phyloP scores from a whole-genome alignment of 2,888 invertebrate species.

The Drosophila acutilabella region DNA sequence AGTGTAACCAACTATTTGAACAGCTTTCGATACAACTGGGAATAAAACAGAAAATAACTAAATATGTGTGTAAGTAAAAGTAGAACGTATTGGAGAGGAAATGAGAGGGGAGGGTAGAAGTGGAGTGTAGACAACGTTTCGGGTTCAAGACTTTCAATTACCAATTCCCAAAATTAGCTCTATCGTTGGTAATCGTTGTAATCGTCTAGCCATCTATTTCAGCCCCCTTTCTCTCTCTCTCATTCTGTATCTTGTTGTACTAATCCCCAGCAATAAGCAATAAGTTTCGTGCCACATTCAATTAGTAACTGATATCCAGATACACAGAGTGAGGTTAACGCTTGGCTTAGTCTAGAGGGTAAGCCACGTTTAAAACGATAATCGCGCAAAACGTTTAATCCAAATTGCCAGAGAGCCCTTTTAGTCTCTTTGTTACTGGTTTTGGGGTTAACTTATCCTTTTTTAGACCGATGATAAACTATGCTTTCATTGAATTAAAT shows the following conservation, averaged over 20 bases:
- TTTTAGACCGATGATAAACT: constrained; percentile 31
- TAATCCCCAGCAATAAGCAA: constrained; percentile 41
- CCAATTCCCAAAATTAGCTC: constrained; percentile 43
- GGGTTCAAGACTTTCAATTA: constrained; percentile 56
- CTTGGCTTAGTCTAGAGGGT: constrained; percentile 63
- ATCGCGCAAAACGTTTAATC: constrained; percentile 73
- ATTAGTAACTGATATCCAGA: constrained; percentile 50
- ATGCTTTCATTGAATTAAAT: constrained; percentile 62
- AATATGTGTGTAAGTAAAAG: no score
- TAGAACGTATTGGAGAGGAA: no score
- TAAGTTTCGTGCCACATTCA: constrained; percentile 69
- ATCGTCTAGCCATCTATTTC: constrained; percentile 34
- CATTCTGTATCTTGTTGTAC: constrained; percentile 7
- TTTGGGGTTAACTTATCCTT: constrained; percentile 1
- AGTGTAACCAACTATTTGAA: constrained; percentile 61
- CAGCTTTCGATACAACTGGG: constrained; percentile 35
- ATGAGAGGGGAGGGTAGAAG: no score
- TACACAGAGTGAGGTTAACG: constrained; percentile 53
- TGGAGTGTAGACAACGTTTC: not conserved
- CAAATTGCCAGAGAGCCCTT: constrained; percentile 28
- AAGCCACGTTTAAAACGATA: constrained; percentile 45
- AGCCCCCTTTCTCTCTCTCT: not conserved
- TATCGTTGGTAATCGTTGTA: constrained; percentile 43
- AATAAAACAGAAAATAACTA: not conserved
- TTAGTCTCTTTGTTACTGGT: no score